Conservation (phyloP, 2,113 vertebrate genomes). For the Callorhinus ursinus region DNA sequence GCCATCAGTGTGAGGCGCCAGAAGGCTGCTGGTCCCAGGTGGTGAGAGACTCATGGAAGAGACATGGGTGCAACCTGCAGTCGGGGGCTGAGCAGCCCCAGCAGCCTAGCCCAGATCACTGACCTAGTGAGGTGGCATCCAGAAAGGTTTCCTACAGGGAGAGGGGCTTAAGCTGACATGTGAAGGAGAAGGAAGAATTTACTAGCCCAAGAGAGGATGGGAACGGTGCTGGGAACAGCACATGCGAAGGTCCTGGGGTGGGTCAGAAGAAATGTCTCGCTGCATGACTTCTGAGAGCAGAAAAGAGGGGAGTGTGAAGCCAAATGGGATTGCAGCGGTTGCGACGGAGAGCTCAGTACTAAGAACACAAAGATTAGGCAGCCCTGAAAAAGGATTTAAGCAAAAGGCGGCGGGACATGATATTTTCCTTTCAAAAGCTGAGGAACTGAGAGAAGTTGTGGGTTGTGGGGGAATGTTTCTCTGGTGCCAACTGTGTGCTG, state of each 20-base stretch:
- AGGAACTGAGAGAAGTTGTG: neutral
- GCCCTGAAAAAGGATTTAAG: neutral
- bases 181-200: neutral
- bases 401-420: neutral
- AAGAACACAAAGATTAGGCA: neutral
- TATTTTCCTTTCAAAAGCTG: neutral
- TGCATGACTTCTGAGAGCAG: neutral
- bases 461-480: neutral
- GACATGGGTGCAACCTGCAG: neutral
- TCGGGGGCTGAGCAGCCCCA: neutral
- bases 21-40: neutral
- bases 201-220: neutral
- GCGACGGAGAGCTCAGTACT: neutral
- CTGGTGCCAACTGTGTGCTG: fast-evolving
- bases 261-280: neutral
- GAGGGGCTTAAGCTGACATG: neutral
- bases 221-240: neutral
- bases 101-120: neutral
- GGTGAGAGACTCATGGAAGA: neutral
- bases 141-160: neutral
- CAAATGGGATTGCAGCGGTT: too few species aligned
- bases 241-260: neutral
- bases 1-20: neutral
- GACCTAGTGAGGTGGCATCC: neutral
- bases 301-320: neutral